Percentiles rank a stretch among this genome's conserved stretches.
phyloP scores from a whole-genome alignment of 2,113 vertebrate genomes.

The Macrotis lagotis region DNA sequence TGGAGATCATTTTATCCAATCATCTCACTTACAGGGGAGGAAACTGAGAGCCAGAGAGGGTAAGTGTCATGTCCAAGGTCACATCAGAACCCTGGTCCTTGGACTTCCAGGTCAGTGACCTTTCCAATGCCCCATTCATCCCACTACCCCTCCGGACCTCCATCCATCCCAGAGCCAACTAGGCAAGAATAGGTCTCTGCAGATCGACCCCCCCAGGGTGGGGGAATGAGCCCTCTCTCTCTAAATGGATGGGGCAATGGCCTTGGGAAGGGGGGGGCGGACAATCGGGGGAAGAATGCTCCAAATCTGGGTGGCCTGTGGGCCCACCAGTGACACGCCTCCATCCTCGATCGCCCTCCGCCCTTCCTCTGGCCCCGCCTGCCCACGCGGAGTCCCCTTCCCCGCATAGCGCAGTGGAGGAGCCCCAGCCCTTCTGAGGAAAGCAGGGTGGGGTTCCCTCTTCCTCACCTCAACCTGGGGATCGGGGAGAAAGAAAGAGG shows the following conservation, averaged over 20 bases:
- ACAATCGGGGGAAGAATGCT: slow-evolving; percentile 9
- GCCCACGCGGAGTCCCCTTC: not conserved
- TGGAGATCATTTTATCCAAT: not conserved
- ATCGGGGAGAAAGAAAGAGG: slow-evolving; percentile 13
- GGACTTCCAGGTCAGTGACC: not conserved
- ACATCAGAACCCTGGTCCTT: not conserved
- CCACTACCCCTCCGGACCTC: not conserved
- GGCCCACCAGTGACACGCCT: not conserved
- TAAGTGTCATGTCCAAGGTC: not conserved
- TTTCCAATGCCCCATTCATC: not conserved
- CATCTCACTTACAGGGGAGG: not conserved
- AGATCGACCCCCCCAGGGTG: not conserved
- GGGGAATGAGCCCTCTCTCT: not conserved
- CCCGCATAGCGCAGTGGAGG: not conserved
- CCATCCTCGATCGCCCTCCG: not conserved
- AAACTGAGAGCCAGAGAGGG: not conserved
- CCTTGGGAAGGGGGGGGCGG: slow-evolving; percentile 30
- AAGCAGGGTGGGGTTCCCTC: slow-evolving; percentile 27
- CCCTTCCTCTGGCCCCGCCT: not conserved
- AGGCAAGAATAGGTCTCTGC: not conserved
- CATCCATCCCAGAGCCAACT: not conserved
- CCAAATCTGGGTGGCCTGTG: not conserved
- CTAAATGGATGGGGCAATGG: not conserved
- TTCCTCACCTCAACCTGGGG: not conserved
- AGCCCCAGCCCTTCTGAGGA: not conserved